Evolutionary conservation across 2,888 invertebrate genomes (phyloP).

Genomic region (Xylocampa areola): DNA sequence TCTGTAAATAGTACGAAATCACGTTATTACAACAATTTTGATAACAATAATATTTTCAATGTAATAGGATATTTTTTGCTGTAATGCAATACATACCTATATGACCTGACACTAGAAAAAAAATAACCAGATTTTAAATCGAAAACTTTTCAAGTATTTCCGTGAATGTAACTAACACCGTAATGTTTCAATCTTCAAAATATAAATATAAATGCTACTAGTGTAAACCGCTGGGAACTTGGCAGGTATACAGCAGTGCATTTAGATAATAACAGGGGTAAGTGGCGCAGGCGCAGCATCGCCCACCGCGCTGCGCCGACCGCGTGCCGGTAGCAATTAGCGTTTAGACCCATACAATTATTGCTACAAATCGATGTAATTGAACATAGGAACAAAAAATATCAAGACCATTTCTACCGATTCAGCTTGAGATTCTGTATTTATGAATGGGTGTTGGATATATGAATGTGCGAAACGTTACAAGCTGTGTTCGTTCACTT

Average conservation of each 20-base stretch:
- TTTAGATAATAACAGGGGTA: slow-evolving; percentile 76
- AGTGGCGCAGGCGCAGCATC: slow-evolving; percentile 61
- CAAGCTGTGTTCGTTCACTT: not conserved
- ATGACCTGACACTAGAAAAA: not conserved
- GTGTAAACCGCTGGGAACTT: slow-evolving; percentile 55
- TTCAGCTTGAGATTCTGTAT: slow-evolving; percentile 27
- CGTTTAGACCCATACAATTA: slow-evolving; percentile 76
- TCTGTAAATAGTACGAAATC: slow-evolving; percentile 37
- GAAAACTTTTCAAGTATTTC: no score
- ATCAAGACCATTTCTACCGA: slow-evolving; percentile 44
- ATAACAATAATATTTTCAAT: slow-evolving; percentile 29
- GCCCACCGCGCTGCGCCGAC: slow-evolving; percentile 53
- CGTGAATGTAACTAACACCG: slow-evolving; percentile 15
- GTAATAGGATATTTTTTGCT: slow-evolving; percentile 28
- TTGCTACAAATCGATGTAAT: slow-evolving; percentile 65
- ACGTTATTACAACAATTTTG: slow-evolving; percentile 37
- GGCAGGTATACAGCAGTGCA: slow-evolving; percentile 66
- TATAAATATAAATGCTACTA: slow-evolving; percentile 46
- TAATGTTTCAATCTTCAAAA: slow-evolving; percentile 37
- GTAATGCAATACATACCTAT: slow-evolving; percentile 8
- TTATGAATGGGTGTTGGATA: slow-evolving; percentile 43
- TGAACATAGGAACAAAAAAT: slow-evolving; percentile 54
- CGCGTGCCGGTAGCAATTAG: slow-evolving; percentile 79
- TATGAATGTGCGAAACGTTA: slow-evolving; percentile 16
- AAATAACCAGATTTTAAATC: no score